Conservation (phyloP, 2,797 vertebrate genomes). For the Triplophysa yarkandensis region DNA sequence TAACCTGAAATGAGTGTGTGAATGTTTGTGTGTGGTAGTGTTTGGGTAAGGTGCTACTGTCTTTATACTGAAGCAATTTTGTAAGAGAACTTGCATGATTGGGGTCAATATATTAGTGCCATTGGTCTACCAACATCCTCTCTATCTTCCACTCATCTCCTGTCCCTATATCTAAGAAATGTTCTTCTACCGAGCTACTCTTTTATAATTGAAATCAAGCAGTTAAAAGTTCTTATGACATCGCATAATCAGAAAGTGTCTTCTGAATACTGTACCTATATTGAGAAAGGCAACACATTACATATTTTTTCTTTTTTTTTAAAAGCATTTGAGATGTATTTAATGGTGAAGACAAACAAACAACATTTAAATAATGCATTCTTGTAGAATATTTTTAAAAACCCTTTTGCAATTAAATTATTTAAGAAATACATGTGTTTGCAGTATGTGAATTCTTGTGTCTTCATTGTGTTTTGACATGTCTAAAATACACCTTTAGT, state of each 20-base stretch:
- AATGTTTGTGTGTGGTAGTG: conserved; percentile 37
- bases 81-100: conserved; percentile 57
- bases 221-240: conserved; percentile 63
- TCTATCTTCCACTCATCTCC: conserved; percentile 34
- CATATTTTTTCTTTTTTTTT: conserved; percentile 59
- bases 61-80: conserved; percentile 60
- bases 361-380: conserved; percentile 73
- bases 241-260: conserved; percentile 62
- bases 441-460: conserved; percentile 62
- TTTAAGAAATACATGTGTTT: conserved; percentile 82
- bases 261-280: conserved; percentile 68
- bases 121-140: conserved; percentile 45
- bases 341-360: conserved; percentile 71
- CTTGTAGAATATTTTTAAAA: conserved; percentile 90
- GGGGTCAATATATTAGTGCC: conserved; percentile 60
- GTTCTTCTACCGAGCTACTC: conserved; percentile 51
- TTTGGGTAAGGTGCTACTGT: conserved; percentile 54
- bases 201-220: conserved; percentile 66
- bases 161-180: conserved; percentile 12
- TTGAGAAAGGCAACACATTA: conserved; percentile 59
- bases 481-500: neutral
- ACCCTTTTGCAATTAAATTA: conserved; percentile 90
- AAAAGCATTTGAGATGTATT: conserved; percentile 76
- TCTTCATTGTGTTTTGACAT: conserved; percentile 14
- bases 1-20: conserved; percentile 49